Evolutionary conservation across 2,888 invertebrate genomes (phyloP).

Genomic region (Microlaimidae sp.): DNA sequence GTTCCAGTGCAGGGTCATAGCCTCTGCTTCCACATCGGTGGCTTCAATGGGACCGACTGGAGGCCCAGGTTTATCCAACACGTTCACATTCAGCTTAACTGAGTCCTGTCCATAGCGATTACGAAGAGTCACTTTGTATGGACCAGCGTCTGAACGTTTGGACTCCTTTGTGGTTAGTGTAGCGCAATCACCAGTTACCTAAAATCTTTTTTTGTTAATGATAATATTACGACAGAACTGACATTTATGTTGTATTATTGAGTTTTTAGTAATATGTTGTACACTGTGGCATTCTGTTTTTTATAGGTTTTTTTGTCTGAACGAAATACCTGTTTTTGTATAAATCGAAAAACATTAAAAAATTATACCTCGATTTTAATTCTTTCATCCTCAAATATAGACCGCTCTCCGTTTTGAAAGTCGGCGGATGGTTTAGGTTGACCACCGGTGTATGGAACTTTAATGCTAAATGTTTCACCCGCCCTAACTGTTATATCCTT

Average conservation of each 20-base stretch:
- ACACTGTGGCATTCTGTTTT: too few species aligned
- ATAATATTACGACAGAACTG: too few species aligned
- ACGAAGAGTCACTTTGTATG: conserved; percentile 72
- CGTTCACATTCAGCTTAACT: conserved; percentile 79
- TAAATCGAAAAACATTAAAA: not conserved
- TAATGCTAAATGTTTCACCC: conserved; percentile 91
- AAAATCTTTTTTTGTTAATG: too few species aligned
- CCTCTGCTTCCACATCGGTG: conserved; percentile 52
- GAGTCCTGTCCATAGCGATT: conserved; percentile 90
- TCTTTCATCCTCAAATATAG: conserved; percentile 50
- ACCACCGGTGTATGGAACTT: conserved; percentile 84
- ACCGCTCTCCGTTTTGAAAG: conserved; percentile 73
- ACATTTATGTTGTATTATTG: too few species aligned
- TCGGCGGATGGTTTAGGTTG: conserved; percentile 74
- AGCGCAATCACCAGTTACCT: conserved; percentile 53
- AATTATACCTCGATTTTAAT: conserved; percentile 27
- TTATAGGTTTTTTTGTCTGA: too few species aligned
- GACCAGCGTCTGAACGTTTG: conserved; percentile 69
- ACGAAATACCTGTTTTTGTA: conserved; percentile 5
- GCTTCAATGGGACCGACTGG: conserved; percentile 39
- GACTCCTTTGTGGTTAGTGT: conserved; percentile 82
- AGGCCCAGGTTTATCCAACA: conserved; percentile 47
- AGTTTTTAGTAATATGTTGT: too few species aligned
- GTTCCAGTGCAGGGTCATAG: conserved; percentile 84
- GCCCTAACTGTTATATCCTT: conserved; percentile 89